Evolutionary conservation across 2,888 invertebrate genomes (phyloP), one percentile per base, ranked within the genome.

Genomic region (Microplitis deprimator): DNA sequence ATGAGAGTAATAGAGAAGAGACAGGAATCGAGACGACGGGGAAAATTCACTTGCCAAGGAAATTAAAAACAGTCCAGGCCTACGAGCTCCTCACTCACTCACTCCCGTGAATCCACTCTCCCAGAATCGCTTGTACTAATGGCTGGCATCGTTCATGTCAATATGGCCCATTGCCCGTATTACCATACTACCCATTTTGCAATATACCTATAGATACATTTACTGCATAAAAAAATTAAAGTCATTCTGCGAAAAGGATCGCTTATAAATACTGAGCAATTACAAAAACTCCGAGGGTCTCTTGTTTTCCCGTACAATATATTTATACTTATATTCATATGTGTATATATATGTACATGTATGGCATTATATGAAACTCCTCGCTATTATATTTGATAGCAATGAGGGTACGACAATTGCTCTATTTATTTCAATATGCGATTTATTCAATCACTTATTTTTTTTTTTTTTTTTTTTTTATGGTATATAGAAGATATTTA

Each of bases 91-190:
- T 29, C 29, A 29, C 29, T 29, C 29, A 29, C 29, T 29, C 29
- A 29, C 29, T 29, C 29, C 29, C 29, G 29, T 29, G 29, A 4
- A 29, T 29, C 85, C 86, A 80, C 78, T 68, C 77, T 68, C 76
- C 17, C 68, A 72, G 83, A 85, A 83, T 84, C 79, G 79, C 84
- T 75, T 68, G 67, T 75, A 72, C 87, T 89, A 89, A 89, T 89
- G 88, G 89, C 85, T 81, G 83, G 87, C 89, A 89, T 89, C 89
- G 89, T 89, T 89, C 89, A 89, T 88, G 89, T 89, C 89, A 89
- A 89, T 89, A 89, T 89, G 89, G 88, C 82, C 89, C 89, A 89
- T 89, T 89, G 89, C 89, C 85, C 85, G 86, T 88, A 89, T 89
- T 89, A 89, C 89, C 89, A 89, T 89, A 89, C 87, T 89, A 88